A percentile compares a stretch with the other conserved stretches of the same genome.
These are phyloP conservation scores for Rhinogobius similis DNA, from an alignment of 2,113 vertebrate genomes.

Conservation along the genomic window DNA sequence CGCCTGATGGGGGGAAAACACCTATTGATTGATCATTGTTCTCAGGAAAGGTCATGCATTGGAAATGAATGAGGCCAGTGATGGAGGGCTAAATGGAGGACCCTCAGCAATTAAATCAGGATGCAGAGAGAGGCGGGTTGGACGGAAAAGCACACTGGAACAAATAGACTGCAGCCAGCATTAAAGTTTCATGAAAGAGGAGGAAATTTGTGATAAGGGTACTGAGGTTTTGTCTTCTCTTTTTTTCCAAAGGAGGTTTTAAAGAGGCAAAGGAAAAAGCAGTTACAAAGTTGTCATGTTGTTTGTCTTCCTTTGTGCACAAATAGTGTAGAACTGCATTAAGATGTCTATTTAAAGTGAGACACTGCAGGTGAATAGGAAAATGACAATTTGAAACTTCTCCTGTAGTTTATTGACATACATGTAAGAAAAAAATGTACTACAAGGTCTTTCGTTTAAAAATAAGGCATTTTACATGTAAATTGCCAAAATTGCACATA, in stretches of 20 bases:
- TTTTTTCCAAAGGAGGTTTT: constrained; percentile 21
- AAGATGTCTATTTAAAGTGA: too few species aligned
- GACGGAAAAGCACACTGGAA: constrained; percentile 52
- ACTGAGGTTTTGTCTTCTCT: constrained; percentile 34
- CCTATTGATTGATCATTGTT: constrained; percentile 76
- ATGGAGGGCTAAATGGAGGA: constrained; percentile 19
- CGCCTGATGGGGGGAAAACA: constrained; percentile 63
- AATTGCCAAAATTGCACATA: too few species aligned
- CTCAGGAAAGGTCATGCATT: constrained; percentile 77
- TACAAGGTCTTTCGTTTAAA: too few species aligned
- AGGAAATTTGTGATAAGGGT: constrained; percentile 37
- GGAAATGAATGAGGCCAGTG: constrained; percentile 58
- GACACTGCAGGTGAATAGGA: too few species aligned
- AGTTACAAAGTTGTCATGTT: not conserved
- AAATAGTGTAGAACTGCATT: constrained; percentile 16
- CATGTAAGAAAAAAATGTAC: too few species aligned
- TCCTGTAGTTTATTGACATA: too few species aligned
- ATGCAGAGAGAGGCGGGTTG: constrained; percentile 35
- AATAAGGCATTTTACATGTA: too few species aligned
- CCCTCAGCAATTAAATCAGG: constrained; percentile 66
- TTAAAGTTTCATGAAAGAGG: constrained; percentile 40
- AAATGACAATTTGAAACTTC: too few species aligned
- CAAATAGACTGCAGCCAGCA: constrained; percentile 44
- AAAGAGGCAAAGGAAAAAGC: constrained; percentile 25
- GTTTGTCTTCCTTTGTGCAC: constrained; percentile 1